These are phyloP conservation scores for Chaetodon trifasciatus DNA, from an alignment of 2,797 vertebrate genomes.

Conservation along the genomic window DNA sequence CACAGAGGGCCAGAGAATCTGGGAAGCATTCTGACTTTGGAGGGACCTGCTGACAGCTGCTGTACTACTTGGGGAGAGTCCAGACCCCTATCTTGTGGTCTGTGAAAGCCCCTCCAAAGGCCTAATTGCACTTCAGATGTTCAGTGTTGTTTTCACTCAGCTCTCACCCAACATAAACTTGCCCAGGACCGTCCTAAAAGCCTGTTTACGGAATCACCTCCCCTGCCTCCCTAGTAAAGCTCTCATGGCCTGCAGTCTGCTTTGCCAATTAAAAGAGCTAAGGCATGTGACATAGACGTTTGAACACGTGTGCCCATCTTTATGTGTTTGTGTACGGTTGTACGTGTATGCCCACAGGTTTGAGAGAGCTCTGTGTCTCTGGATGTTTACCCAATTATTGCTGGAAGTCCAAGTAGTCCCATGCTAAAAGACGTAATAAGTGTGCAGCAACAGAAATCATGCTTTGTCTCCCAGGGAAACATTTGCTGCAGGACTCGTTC, in stretches of 20 bases:
- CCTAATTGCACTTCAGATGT: conserved; percentile 74
- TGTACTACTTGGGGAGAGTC: conserved; percentile 68
- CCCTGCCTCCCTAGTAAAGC: conserved; percentile 28
- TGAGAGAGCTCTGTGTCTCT: conserved; percentile 34
- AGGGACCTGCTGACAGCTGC: conserved; percentile 83
- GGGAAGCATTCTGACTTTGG: conserved; percentile 76
- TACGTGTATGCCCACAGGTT: conserved; percentile 33
- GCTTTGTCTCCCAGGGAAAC: conserved; percentile 8
- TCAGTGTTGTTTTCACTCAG: conserved; percentile 65
- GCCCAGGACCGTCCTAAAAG: conserved; percentile 48
- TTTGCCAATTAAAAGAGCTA: conserved; percentile 43
- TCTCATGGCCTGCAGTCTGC: conserved; percentile 40
- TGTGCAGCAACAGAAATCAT: conserved; percentile 40
- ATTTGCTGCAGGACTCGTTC: conserved; percentile 29
- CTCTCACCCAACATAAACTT: conserved; percentile 67
- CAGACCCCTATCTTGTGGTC: conserved; percentile 70
- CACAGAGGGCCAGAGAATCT: conserved; percentile 71
- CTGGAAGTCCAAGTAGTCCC: conserved; percentile 48
- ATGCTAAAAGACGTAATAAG: conserved; percentile 49
- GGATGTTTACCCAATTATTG: conserved; percentile 64
- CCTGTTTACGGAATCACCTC: conserved; percentile 43
- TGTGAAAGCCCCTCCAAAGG: conserved; percentile 72
- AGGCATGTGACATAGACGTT: conserved; percentile 35
- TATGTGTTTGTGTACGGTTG: conserved; percentile 27
- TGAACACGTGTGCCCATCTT: conserved; percentile 37